Evolutionary conservation across 2,113 vertebrate species (phyloP).

Genomic region (Neotragus moschatus): DNA sequence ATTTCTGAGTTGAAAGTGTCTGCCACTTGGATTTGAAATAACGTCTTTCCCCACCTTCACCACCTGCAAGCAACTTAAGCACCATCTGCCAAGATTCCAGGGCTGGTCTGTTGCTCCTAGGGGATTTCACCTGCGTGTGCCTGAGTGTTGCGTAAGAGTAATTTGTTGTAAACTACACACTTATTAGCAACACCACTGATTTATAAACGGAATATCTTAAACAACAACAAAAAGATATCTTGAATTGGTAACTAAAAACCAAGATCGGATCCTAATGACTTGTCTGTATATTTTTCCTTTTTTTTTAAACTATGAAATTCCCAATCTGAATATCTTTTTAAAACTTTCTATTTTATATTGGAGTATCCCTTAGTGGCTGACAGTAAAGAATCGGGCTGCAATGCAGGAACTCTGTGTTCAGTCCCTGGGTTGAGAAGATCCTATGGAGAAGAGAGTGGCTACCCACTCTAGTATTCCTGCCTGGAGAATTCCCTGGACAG

Average conservation of each 20-base stretch:
- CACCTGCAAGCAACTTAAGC: slow-evolving; percentile 20
- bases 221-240: neutral
- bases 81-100: slow-evolving; percentile 9
- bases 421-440: neutral
- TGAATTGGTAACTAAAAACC: neutral
- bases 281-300: neutral
- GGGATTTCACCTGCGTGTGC: neutral
- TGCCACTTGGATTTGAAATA: slow-evolving; percentile 24
- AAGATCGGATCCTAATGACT: neutral
- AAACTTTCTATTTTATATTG: neutral
- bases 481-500: neutral
- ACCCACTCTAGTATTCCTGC: neutral
- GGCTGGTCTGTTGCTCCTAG: neutral
- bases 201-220: neutral
- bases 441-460: neutral
- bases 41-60: neutral
- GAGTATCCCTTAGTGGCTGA: neutral
- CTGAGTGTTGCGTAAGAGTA: neutral
- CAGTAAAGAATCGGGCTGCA: neutral
- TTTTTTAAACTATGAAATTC: neutral
- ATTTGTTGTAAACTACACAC: neutral
- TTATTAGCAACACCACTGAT: neutral
- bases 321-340: neutral
- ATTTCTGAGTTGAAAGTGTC: slow-evolving; percentile 39
- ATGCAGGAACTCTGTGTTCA: neutral